These are phyloP conservation scores for Condylostylus longicornis DNA, from an alignment of 1,140 invertebrate species.

Conservation along the genomic window DNA sequence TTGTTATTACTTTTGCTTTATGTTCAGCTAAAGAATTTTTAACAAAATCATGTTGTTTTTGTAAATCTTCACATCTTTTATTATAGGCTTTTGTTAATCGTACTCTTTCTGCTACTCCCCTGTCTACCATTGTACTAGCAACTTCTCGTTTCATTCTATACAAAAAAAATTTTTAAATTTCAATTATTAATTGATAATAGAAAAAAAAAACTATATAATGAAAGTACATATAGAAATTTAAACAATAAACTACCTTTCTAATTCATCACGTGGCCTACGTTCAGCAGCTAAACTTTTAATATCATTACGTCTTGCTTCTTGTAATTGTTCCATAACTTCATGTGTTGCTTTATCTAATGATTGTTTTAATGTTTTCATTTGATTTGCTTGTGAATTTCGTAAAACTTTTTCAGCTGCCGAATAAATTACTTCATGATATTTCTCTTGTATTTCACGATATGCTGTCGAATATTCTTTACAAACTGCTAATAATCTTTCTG, in stretches of 20 bases:
- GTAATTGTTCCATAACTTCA: conserved; percentile 69
- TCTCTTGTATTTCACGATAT: conserved; percentile 66
- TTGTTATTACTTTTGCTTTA: conserved; percentile 54
- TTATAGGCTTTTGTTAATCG: conserved; percentile 58
- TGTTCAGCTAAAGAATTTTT: conserved; percentile 50
- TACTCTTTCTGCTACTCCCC: conserved; percentile 65
- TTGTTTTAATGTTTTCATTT: conserved; percentile 56
- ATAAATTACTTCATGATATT: conserved; percentile 69
- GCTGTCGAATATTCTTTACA: conserved; percentile 53
- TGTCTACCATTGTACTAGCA: conserved; percentile 57
- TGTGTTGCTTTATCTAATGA: conserved; percentile 60
- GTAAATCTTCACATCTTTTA: conserved; percentile 55
- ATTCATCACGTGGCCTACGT: conserved; percentile 77
- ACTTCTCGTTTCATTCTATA: conserved; percentile 57
- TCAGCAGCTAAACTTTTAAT: conserved; percentile 66
- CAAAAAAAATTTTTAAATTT: conserved; percentile 11
- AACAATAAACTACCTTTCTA: conserved; percentile 44
- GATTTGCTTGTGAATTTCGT: conserved; percentile 57
- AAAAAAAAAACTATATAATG: not conserved
- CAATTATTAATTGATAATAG: conserved; percentile 4
- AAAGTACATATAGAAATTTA: no score
- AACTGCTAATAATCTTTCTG: conserved; percentile 47
- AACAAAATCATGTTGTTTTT: conserved; percentile 63
- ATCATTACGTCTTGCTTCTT: conserved; percentile 67
- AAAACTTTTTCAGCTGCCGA: conserved; percentile 63